These are phyloP conservation scores for Drepana arcuata DNA, from an alignment of 1,140 invertebrate species.

Conservation along the genomic window DNA sequence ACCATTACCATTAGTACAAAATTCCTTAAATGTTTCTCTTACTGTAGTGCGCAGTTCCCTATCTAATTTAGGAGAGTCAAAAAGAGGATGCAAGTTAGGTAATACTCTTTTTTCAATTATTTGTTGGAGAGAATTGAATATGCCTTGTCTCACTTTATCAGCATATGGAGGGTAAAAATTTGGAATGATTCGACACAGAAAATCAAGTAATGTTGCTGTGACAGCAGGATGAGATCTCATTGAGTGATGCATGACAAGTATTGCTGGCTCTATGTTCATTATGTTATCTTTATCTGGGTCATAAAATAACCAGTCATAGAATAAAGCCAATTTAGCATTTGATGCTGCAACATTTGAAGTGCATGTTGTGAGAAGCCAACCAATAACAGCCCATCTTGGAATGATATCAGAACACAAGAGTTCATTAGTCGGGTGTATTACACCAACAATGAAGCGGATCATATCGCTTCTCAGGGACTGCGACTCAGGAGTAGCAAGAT, in stretches of 20 bases:
- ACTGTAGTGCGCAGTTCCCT: slow-evolving; percentile 89
- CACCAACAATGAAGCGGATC: slow-evolving; percentile 97
- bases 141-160: slow-evolving; percentile 90
- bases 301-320: slow-evolving; percentile 98
- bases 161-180: slow-evolving; percentile 91
- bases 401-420: slow-evolving; percentile 98
- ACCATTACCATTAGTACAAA: slow-evolving; percentile 78
- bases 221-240: slow-evolving; percentile 96
- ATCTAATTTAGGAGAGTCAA: slow-evolving; percentile 95
- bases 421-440: slow-evolving; percentile 98
- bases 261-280: slow-evolving; percentile 99
- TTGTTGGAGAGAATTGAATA: slow-evolving; percentile 92
- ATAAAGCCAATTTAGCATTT: slow-evolving; percentile 95
- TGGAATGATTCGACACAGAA: slow-evolving; percentile 95
- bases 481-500: slow-evolving; percentile 96
- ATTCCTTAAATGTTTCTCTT: slow-evolving; percentile 92
- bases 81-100: slow-evolving; percentile 89
- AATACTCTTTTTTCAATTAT: slow-evolving; percentile 96
- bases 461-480: slow-evolving; percentile 95
- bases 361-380: slow-evolving; percentile 97
- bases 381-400: slow-evolving; percentile 98
- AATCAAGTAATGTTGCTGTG: slow-evolving; percentile 94
- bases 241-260: slow-evolving; percentile 98
- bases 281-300: slow-evolving; percentile 97
- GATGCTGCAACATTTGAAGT: slow-evolving; percentile 94